Evolutionary conservation across 2,797 vertebrate genomes (phyloP).

Genomic region (Peromyscus melanophrys): DNA sequence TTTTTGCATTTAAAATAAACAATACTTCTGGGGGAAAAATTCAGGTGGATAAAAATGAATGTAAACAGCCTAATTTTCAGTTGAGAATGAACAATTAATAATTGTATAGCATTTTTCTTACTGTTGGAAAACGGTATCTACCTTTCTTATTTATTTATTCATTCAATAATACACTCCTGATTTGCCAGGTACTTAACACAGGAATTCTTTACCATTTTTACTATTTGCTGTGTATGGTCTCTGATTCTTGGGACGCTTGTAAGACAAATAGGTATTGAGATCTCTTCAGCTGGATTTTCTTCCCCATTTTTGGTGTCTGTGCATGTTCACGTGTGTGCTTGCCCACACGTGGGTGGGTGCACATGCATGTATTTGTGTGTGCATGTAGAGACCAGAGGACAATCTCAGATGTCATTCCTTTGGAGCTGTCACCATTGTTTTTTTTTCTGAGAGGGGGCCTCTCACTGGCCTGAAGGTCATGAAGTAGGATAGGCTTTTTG

Average conservation of each 20-base stretch:
- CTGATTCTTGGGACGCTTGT: constrained; percentile 22
- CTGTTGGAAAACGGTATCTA: background rate
- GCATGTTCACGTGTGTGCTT: background rate
- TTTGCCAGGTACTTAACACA: background rate
- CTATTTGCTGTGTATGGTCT: background rate
- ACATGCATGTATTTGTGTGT: background rate
- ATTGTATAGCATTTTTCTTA: background rate
- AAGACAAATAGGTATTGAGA: background rate
- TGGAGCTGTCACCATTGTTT: background rate
- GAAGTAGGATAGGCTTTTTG: background rate
- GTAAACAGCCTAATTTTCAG: constrained; percentile 22
- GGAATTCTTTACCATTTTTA: background rate
- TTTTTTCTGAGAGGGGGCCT: too few species aligned
- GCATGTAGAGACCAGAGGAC: background rate
- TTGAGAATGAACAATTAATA: background rate
- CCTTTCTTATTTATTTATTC: background rate
- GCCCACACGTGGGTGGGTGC: background rate
- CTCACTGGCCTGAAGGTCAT: background rate
- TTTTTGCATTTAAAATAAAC: constrained; percentile 54
- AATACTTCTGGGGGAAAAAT: background rate
- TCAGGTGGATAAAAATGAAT: background rate
- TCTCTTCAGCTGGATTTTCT: background rate
- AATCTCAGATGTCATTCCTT: background rate
- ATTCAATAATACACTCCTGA: background rate
- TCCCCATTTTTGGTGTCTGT: background rate